Percentiles rank a stretch among this genome's conserved stretches.
These are phyloP conservation scores for Galaxias olidus DNA, from an alignment of 2,797 vertebrate species.

Conservation along the genomic window DNA sequence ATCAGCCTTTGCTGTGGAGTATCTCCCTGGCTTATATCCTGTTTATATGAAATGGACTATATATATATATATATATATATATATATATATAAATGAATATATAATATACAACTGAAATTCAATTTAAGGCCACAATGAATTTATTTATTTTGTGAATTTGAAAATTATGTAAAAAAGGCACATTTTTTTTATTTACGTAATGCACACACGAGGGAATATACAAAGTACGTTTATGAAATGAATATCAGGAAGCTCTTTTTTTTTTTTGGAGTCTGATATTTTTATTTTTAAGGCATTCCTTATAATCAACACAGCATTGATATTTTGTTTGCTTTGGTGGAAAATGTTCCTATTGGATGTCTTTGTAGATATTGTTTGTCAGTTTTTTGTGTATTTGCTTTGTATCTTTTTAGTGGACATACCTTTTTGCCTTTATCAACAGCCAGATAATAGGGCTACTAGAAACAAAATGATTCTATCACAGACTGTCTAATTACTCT, in stretches of 20 bases:
- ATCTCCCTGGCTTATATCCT: conserved; percentile 58
- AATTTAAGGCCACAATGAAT: conserved; percentile 75
- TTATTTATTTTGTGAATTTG: conserved; percentile 86
- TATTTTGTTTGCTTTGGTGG: conserved; percentile 63
- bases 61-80: conserved; percentile 49
- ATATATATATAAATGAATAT: conserved; percentile 46
- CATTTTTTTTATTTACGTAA: conserved; percentile 72
- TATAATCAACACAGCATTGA: conserved; percentile 61
- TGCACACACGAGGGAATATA: conserved; percentile 74
- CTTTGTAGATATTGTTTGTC: conserved; percentile 62
- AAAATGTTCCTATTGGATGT: conserved; percentile 43
- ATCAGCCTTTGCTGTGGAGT: conserved; percentile 52
- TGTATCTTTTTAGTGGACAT: conserved; percentile 53
- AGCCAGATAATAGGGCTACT: conserved; percentile 24
- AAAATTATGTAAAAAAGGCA: conserved; percentile 78
- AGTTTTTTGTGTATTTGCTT: conserved; percentile 64
- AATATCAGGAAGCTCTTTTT: conserved; percentile 58
- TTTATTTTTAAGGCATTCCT: conserved; percentile 67
- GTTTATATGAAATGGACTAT: conserved; percentile 74
- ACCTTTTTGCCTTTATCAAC: conserved; percentile 51
- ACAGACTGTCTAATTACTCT: conserved; percentile 16
- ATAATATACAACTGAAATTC: conserved; percentile 70
- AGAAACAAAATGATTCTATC: conserved; percentile 28
- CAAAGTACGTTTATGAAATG: conserved; percentile 58
- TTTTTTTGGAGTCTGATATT: conserved; percentile 54